A percentile compares a stretch with the other conserved stretches of the same genome.
These are phyloP conservation scores for Motacilla tschutschensis DNA, from an alignment of 2,113 vertebrate genomes.

Conservation along the genomic window DNA sequence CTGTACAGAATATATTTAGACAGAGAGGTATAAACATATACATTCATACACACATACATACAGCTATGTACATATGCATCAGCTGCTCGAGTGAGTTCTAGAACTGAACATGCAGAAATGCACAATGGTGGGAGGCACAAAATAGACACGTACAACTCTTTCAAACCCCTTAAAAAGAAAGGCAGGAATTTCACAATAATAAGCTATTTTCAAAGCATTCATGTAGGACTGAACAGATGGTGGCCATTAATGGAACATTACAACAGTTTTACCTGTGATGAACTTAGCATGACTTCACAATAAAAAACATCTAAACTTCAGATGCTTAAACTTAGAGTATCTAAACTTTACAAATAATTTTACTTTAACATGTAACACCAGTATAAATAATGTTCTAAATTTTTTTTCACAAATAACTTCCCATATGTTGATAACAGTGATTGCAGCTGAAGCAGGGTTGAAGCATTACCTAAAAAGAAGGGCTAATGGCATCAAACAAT, in stretches of 20 bases:
- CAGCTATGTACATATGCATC: slow-evolving; percentile 56
- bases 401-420: not conserved
- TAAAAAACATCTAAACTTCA: not conserved
- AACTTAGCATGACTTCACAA: not conserved
- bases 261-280: not conserved
- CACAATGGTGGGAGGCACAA: slow-evolving; percentile 45
- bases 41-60: slow-evolving; percentile 65
- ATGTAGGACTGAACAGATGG: not conserved
- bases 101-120: slow-evolving; percentile 30
- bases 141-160: not conserved
- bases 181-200: not conserved
- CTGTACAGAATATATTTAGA: slow-evolving; percentile 65
- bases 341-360: not conserved
- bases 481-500: not conserved
- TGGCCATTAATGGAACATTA: not conserved
- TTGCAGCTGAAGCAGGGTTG: not conserved
- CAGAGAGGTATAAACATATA: slow-evolving; percentile 59
- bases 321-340: not conserved
- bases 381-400: not conserved
- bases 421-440: not conserved
- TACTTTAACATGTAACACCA: not conserved
- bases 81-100: slow-evolving; percentile 1
- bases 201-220: not conserved
- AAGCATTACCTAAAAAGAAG: not conserved
- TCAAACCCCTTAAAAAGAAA: not conserved